Base-by-base conservation (phyloP, 2,888 invertebrate species). In the Drosophila meridionalis region DNA sequence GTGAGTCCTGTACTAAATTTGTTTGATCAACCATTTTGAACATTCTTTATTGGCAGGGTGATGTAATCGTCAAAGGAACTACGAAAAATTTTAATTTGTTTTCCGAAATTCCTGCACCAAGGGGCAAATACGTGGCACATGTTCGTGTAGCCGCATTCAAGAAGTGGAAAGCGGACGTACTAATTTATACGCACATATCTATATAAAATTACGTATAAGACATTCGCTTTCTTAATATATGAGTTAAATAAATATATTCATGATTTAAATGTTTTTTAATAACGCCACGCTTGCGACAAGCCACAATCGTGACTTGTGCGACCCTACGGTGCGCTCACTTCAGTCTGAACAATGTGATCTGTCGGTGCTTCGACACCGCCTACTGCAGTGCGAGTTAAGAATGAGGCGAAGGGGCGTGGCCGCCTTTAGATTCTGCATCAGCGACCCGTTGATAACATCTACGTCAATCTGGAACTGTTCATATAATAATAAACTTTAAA, bases 381-480 rank as follows among this genome's bases (percentile, higher is more conserved):
- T 68, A 36, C 28, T 59, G 62, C 20, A 20, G 20, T 20, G 20
- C 20, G 20, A 1, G 38, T 64, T 86, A 52, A 79, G 63, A 7
- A 4, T 81, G 2, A 32, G 66, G 11, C 52, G 60, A 1, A 66
- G 78, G 2, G 81, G 83, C 4, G 56, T 73, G 9, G 5, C 58
- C 0, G 72, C 57, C 1, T 74, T 86, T 2, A 73, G 69, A 36
- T 42, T n/a, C 4, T 84, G 1, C 14, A 66, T 40, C 26, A 67
- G 7, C 20, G 14, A 7, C 83, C 80, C 0, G 30, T 83, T 9
- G 36, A 73, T 1, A 78, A 67, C 8, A 47, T 73, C 9, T 28
- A 20, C 11, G 0, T 87, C 1, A 80, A 80, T 53, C 9, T 85
- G 14, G 53, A 78, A 12, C 57, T 84, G 8, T 72, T 65, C 43